Evolutionary conservation across 2,888 invertebrate species (phyloP), one percentile per base, ranked within the genome.

Genomic region (Malachius bipustulatus): DNA sequence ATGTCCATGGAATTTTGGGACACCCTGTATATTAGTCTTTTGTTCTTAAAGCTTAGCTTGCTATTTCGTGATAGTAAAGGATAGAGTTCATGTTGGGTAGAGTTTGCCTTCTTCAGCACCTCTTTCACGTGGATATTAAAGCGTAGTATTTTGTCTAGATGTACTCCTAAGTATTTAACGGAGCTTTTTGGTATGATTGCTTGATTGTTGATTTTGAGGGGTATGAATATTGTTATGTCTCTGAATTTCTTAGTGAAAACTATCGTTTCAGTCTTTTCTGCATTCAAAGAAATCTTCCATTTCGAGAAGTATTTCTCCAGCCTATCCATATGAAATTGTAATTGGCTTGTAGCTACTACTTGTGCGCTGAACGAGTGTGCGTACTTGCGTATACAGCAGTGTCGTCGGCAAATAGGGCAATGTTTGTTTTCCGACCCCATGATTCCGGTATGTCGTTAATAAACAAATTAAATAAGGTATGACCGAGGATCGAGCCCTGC

Each of bases 21-120:
- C n/a, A n/a, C n/a, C n/a, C n/a, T n/a, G n/a, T 52, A 50, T 2
- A 50, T 15, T 2, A 46, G 32, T 16, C 35, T 30, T 38, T 50
- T 49, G 28, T 42, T 34, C 38, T 16, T 30, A 15, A 16, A 9
- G n/a, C 4, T 36, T 4, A 38, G 9, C 33, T 26, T 27, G n/a
- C n/a, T n/a, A 4, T 34, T 33, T 14, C 30, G 35, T 8, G n/a
- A 12, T 16, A 40, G 10, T 4, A 40, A 32, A 4, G 38, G 35
- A 27, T 32, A 34, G 8, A 42, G 13, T 4, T 8, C 16, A 11
- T 14, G 36, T 2, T 16, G 19, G 4, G 35, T 30, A 2, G 28
- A 16, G 8, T 33, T 16, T 2, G 38, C 38, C 32, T 35, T 37
- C 6, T 11, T 10, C 2, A 32, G 4, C 10, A 30, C 27, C 2